Percentiles rank a stretch among this genome's conserved stretches.
phyloP scores from a whole-genome alignment of 2,113 vertebrate genomes.

The Eclectus roratus region DNA sequence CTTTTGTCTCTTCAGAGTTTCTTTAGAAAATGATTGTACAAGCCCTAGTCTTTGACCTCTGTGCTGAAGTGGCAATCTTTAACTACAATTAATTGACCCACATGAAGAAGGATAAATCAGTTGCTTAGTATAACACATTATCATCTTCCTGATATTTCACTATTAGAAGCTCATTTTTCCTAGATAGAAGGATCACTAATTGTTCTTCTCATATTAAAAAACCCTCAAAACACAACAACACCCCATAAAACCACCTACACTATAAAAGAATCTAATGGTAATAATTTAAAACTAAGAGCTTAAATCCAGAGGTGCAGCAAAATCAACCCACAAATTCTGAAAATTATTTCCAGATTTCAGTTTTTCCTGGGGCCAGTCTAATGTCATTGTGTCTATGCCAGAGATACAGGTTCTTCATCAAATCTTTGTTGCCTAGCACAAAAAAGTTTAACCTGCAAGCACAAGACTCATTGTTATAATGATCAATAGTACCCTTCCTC shows the following conservation, averaged over 20 bases:
- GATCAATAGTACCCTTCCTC: neutral
- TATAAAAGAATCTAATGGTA: neutral
- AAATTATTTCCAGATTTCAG: neutral
- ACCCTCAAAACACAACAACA: neutral
- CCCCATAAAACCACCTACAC: neutral
- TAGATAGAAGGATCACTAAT: neutral
- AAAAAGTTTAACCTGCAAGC: neutral
- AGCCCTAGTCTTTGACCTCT: conserved; percentile 36
- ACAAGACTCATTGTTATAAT: neutral
- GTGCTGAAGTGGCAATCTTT: conserved; percentile 12
- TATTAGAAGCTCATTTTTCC: neutral
- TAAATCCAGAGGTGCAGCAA: neutral
- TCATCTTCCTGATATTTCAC: neutral
- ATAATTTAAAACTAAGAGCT: neutral
- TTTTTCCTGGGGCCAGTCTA: neutral
- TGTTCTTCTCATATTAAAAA: neutral
- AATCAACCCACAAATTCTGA: neutral
- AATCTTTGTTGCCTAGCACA: neutral
- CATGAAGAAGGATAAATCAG: neutral
- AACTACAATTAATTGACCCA: conserved; percentile 3
- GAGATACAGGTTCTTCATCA: neutral
- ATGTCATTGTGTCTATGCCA: neutral
- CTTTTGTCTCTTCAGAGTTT: conserved; percentile 11
- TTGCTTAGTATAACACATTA: neutral
- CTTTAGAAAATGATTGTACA: conserved; percentile 23